These are phyloP conservation scores for Carpatolechia fugitivella DNA, from an alignment of 2,888 invertebrate genomes.

Conservation along the genomic window DNA sequence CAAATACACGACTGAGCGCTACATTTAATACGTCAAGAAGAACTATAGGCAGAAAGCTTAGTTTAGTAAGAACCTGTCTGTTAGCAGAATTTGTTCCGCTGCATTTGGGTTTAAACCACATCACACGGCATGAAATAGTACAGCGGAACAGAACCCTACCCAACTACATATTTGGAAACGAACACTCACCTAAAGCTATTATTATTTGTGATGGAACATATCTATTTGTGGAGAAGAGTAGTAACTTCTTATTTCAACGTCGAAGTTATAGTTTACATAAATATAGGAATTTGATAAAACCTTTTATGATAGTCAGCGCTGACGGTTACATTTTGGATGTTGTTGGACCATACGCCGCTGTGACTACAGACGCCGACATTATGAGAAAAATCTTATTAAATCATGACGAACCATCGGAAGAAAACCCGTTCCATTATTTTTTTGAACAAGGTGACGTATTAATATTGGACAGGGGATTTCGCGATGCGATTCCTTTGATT, in stretches of 20 bases:
- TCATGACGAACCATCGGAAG: constrained; percentile 3
- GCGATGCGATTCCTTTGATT: constrained; percentile 15
- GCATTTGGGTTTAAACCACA: neutral
- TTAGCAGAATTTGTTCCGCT: neutral
- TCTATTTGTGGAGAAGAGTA: constrained; percentile 22
- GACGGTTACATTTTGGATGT: constrained; percentile 23
- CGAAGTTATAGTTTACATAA: constrained; percentile 23
- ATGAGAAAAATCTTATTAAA: constrained; percentile 16
- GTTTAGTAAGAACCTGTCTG: neutral
- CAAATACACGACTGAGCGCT: no score
- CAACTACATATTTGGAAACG: neutral
- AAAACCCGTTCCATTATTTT: constrained; percentile 12
- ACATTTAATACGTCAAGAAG: no score
- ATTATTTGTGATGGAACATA: constrained; percentile 24
- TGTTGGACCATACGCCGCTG: constrained; percentile 20
- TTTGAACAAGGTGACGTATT: constrained; percentile 20
- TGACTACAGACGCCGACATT: constrained; percentile 21
- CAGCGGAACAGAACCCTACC: neutral
- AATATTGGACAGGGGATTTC: constrained; percentile 24
- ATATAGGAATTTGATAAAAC: constrained; percentile 19
- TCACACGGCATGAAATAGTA: neutral
- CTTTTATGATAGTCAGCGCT: constrained; percentile 18
- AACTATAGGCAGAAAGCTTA: neutral
- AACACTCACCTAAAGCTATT: neutral
- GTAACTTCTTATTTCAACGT: constrained; percentile 23